Evolutionary conservation across 2,113 vertebrate species (phyloP).

Genomic region (Xiphorhynchus elegans): DNA sequence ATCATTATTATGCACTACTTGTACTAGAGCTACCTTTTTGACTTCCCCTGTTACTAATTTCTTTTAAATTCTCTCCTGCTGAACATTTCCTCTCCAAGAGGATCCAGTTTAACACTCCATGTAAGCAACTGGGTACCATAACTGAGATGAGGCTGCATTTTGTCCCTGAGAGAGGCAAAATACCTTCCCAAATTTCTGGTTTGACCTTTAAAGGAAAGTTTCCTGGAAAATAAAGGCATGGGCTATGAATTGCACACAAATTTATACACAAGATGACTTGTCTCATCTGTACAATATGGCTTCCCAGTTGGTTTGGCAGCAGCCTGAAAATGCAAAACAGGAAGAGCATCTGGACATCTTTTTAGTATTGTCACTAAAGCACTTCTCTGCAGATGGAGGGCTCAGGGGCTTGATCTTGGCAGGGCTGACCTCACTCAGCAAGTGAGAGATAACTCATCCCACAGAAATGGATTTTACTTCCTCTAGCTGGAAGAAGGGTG

Average conservation of each 20-base stretch:
- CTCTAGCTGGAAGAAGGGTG: background rate
- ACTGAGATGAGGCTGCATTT: conserved; percentile 10
- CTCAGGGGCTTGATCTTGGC: background rate
- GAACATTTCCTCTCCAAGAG: background rate
- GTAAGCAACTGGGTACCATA: background rate
- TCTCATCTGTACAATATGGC: conserved; percentile 9
- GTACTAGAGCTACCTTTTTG: background rate
- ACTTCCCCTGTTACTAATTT: conserved; percentile 18
- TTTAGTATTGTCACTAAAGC: background rate
- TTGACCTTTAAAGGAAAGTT: conserved; percentile 39
- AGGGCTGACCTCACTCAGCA: background rate
- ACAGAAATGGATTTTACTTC: background rate
- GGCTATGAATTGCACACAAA: background rate
- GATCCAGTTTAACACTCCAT: background rate
- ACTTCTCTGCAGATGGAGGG: conserved; percentile 4
- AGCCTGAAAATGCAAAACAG: conserved; percentile 21
- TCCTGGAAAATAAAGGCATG: background rate
- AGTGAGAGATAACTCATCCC: background rate
- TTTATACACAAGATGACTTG: background rate
- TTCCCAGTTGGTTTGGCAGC: conserved; percentile 44
- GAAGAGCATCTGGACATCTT: conserved; percentile 30
- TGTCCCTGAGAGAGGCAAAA: background rate
- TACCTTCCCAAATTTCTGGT: background rate
- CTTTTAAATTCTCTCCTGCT: conserved; percentile 33
- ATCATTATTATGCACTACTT: background rate